phyloP scores from a whole-genome alignment of 2,797 vertebrate species.

The Poeciliopsis turneri region DNA sequence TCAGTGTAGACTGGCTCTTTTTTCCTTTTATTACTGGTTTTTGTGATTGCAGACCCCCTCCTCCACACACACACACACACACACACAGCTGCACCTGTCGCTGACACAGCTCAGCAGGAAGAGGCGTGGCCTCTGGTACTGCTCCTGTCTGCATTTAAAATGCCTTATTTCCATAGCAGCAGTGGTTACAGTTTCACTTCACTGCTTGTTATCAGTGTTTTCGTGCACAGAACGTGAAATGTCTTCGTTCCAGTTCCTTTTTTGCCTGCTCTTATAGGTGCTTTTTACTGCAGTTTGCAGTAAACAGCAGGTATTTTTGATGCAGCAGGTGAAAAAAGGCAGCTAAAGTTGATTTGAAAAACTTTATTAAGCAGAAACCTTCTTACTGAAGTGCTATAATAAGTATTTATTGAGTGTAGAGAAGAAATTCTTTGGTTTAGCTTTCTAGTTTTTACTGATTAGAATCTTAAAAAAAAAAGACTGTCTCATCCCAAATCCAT shows the following conservation, averaged over 20 bases:
- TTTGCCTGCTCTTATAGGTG: background rate
- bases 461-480: background rate
- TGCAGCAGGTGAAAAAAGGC: background rate
- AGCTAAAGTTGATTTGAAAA: background rate
- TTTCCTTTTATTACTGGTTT: constrained; percentile 21
- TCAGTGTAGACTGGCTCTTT: constrained; percentile 13
- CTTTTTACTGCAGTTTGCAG: background rate
- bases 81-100: constrained; percentile 70
- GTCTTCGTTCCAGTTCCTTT: constrained; percentile 6
- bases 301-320: background rate
- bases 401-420: background rate
- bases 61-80: constrained; percentile 33
- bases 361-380: background rate
- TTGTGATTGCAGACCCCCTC: constrained; percentile 19
- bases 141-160: constrained; percentile 48
- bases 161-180: constrained; percentile 56
- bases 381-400: background rate
- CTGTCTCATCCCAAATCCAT: background rate
- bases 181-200: constrained; percentile 40
- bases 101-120: constrained; percentile 64
- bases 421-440: background rate
- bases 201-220: constrained; percentile 19
- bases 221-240: constrained; percentile 26
- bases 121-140: constrained; percentile 62
- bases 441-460: background rate